phyloP scores from a whole-genome alignment of 2,888 invertebrate species.

The Monochamus alternatus region DNA sequence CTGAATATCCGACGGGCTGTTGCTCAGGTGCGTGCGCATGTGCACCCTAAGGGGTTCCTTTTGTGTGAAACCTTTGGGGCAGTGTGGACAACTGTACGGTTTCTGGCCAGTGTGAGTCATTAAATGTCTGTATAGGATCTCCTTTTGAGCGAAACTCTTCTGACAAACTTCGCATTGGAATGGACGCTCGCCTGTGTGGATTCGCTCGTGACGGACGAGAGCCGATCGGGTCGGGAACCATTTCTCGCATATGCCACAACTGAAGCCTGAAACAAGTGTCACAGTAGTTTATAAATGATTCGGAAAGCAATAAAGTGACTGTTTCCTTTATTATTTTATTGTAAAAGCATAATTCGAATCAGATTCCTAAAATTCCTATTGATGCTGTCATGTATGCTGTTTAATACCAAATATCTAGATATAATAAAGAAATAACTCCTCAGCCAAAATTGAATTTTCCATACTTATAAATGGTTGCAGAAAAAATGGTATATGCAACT shows the following conservation, averaged over 20 bases:
- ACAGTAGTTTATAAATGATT: not conserved
- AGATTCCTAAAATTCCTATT: too few species aligned
- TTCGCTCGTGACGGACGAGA: constrained; percentile 79
- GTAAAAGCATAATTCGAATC: too few species aligned
- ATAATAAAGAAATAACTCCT: too few species aligned
- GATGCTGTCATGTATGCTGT: too few species aligned
- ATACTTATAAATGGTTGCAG: too few species aligned
- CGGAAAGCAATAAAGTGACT: too few species aligned
- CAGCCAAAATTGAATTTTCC: too few species aligned
- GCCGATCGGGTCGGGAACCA: constrained; percentile 80
- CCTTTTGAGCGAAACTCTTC: constrained; percentile 82
- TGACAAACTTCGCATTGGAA: constrained; percentile 75
- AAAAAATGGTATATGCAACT: too few species aligned
- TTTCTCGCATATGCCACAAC: constrained; percentile 77
- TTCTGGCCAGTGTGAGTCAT: constrained; percentile 76
- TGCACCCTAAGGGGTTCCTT: constrained; percentile 80
- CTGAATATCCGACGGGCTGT: constrained; percentile 74
- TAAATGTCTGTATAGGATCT: constrained; percentile 78
- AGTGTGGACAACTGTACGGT: constrained; percentile 79
- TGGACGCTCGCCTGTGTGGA: constrained; percentile 78
- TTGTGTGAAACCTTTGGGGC: constrained; percentile 81
- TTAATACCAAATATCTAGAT: too few species aligned
- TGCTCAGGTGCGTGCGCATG: constrained; percentile 74
- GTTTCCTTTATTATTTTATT: too few species aligned
- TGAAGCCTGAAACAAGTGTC: constrained; percentile 66